Percentiles rank a stretch among this genome's conserved stretches.
Conservation (phyloP, 2,888 invertebrate genomes). For the Tachystola acroxantha region DNA sequence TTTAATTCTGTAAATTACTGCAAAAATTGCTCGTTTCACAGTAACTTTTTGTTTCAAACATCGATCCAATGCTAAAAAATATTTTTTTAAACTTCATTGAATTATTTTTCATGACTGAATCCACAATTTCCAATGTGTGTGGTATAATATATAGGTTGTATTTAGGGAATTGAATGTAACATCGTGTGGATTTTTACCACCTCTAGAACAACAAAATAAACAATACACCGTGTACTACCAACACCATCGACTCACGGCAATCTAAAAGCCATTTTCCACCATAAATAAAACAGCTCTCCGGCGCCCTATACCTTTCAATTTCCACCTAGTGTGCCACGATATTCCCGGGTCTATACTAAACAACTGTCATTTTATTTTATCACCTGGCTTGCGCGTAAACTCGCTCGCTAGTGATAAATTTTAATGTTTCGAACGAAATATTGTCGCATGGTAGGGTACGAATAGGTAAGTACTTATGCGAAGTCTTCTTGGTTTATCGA, state of each 20-base stretch:
- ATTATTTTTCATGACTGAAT: too few species aligned
- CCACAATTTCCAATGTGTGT: too few species aligned
- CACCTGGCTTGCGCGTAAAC: conserved; percentile 70
- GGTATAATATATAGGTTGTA: too few species aligned
- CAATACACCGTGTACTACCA: conserved; percentile 19
- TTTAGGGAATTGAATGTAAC: too few species aligned
- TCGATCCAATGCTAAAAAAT: too few species aligned
- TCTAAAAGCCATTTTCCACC: conserved; percentile 68
- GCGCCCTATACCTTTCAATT: conserved; percentile 76
- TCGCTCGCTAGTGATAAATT: conserved; percentile 70
- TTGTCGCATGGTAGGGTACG: conserved; percentile 44
- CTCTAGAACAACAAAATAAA: too few species aligned
- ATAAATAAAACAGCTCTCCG: conserved; percentile 71
- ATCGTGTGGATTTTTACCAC: too few species aligned
- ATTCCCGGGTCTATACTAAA: conserved; percentile 72
- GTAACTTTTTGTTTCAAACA: too few species aligned
- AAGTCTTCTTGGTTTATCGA: too few species aligned
- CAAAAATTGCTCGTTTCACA: too few species aligned
- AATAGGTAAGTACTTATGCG: not conserved
- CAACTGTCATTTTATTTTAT: conserved; percentile 79
- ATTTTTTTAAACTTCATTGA: too few species aligned
- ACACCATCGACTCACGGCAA: conserved; percentile 50
- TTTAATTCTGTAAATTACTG: too few species aligned
- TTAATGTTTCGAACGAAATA: conserved; percentile 69
- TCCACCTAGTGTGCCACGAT: conserved; percentile 47